phyloP scores from a whole-genome alignment of 1,140 invertebrate genomes.

The Apocrypta bakeri region DNA sequence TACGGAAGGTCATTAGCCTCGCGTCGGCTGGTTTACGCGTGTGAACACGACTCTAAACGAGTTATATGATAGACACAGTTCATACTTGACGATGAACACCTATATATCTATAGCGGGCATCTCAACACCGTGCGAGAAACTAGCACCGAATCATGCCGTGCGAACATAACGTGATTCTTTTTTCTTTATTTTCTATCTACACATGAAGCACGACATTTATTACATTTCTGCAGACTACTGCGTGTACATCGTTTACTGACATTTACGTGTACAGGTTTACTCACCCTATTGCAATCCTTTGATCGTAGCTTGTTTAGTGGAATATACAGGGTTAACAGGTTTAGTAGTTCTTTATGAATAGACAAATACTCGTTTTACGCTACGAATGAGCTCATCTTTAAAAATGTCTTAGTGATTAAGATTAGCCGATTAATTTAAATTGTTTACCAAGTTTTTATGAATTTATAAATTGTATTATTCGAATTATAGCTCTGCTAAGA shows the following conservation, averaged over 20 bases:
- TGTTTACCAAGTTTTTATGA: neutral
- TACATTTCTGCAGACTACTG: slow-evolving; percentile 1
- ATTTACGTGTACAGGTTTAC: slow-evolving; percentile 57
- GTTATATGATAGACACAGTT: slow-evolving; percentile 17
- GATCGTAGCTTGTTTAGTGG: slow-evolving; percentile 75
- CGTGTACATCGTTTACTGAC: neutral
- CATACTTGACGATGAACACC: slow-evolving; percentile 37
- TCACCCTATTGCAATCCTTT: slow-evolving; percentile 74
- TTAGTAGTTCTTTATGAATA: slow-evolving; percentile 43
- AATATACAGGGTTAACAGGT: slow-evolving; percentile 70
- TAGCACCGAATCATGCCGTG: slow-evolving; percentile 53
- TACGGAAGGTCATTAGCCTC: slow-evolving; percentile 28
- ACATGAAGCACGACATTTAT: slow-evolving; percentile 16
- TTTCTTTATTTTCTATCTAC: neutral
- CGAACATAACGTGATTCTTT: neutral
- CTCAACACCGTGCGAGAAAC: slow-evolving; percentile 19
- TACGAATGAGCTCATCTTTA: slow-evolving; percentile 37
- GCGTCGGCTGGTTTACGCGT: no score
- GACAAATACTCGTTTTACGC: slow-evolving; percentile 18
- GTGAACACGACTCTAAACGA: neutral
- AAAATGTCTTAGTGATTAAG: slow-evolving; percentile 27
- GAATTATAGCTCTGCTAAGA: neutral
- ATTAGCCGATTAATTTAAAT: slow-evolving; percentile 6
- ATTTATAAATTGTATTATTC: neutral
- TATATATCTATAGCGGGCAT: slow-evolving; percentile 55